phyloP scores from a whole-genome alignment of 2,888 invertebrate genomes.

The Trissolcus brochymenae region DNA sequence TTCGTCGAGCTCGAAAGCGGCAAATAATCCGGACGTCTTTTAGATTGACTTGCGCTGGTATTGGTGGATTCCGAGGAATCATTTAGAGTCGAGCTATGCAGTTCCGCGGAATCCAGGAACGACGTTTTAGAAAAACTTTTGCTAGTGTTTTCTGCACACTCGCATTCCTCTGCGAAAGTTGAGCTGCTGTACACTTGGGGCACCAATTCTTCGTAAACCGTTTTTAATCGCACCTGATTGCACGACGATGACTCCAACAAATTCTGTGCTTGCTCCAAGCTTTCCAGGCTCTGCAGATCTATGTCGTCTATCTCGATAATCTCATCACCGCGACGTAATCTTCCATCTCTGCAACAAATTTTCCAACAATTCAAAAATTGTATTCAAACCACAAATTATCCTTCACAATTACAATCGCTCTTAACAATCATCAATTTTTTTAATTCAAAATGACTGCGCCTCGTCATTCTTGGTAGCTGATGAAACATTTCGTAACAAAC shows the following conservation, averaged over 20 bases:
- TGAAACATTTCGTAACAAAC: too few species aligned
- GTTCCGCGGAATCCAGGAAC: conserved; percentile 61
- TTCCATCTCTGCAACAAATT: conserved; percentile 82
- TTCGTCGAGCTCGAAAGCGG: conserved; percentile 63
- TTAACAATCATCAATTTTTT: too few species aligned
- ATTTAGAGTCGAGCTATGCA: conserved; percentile 27
- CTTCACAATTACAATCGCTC: too few species aligned
- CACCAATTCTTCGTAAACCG: conserved; percentile 73
- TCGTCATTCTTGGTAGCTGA: too few species aligned
- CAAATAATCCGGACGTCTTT: conserved; percentile 70
- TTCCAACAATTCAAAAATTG: not conserved
- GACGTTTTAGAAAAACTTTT: conserved; percentile 68
- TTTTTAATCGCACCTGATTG: conserved; percentile 69
- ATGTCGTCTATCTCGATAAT: conserved; percentile 92
- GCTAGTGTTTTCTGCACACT: conserved; percentile 66
- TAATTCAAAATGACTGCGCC: too few species aligned
- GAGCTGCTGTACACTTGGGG: conserved; percentile 68
- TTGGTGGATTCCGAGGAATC: conserved; percentile 41
- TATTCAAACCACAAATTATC: too few species aligned
- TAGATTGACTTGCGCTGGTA: conserved; percentile 47
- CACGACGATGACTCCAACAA: conserved; percentile 71
- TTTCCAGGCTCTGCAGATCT: conserved; percentile 83
- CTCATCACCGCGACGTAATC: conserved; percentile 90
- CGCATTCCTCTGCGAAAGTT: conserved; percentile 63
- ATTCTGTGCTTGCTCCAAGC: conserved; percentile 72